These are phyloP conservation scores for Irena cyanogastra DNA, from an alignment of 2,113 vertebrate species.

Conservation along the genomic window DNA sequence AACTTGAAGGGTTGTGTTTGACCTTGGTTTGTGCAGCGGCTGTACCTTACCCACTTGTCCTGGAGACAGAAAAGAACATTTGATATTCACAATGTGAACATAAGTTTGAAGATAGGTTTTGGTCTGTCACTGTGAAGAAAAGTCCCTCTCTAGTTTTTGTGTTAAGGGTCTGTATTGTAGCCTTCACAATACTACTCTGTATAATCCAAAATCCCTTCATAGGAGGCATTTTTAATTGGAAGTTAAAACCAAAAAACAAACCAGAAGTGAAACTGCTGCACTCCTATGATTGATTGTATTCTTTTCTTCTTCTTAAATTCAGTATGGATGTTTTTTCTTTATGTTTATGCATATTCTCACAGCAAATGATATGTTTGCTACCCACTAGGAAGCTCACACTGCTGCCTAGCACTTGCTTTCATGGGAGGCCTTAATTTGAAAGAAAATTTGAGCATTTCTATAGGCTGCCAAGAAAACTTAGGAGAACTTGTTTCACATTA, in stretches of 20 bases:
- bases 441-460: neutral
- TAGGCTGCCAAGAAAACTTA: neutral
- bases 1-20: constrained; percentile 19
- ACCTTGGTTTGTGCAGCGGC: constrained; percentile 29
- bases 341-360: neutral
- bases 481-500: neutral
- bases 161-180: neutral
- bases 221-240: neutral
- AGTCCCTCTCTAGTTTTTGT: neutral
- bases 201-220: neutral
- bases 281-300: neutral
- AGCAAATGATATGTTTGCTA: neutral
- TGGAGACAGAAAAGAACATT: constrained; percentile 37
- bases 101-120: constrained; percentile 52
- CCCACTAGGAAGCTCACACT: neutral
- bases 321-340: neutral
- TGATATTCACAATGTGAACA: constrained; percentile 32
- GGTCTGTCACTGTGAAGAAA: constrained; percentile 40
- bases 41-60: constrained; percentile 13
- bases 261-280: neutral
- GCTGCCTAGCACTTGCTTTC: neutral
- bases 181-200: neutral
- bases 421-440: neutral
- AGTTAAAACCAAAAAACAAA: neutral
- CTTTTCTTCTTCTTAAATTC: neutral